Evolutionary conservation across 2,888 invertebrate species (phyloP).

Genomic region (Tholera decimalis): DNA sequence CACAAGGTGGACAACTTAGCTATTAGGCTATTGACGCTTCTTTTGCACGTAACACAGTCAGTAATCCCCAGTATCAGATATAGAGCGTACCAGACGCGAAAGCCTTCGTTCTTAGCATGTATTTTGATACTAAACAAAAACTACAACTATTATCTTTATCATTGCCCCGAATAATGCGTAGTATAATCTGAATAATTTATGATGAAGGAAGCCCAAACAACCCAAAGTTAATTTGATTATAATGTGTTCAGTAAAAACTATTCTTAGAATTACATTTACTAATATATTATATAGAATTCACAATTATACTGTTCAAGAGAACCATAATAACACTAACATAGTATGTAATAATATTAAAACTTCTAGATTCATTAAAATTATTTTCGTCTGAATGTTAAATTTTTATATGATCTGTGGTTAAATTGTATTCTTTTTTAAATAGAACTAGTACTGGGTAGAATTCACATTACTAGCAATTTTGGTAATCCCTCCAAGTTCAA

Average conservation of each 20-base stretch:
- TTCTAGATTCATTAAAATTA: background rate
- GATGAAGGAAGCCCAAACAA: slow-evolving; percentile 7
- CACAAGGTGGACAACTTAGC: too few relatives aligned
- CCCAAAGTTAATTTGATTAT: slow-evolving; percentile 32
- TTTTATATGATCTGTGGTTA: too few relatives aligned
- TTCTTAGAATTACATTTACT: slow-evolving; percentile 20
- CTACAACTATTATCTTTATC: slow-evolving; percentile 18
- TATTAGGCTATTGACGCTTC: too few relatives aligned
- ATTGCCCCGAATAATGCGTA: slow-evolving; percentile 9
- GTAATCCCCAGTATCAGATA: too few relatives aligned
- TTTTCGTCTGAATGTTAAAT: background rate
- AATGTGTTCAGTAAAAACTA: slow-evolving; percentile 26
- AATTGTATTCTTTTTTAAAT: too few relatives aligned
- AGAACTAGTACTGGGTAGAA: too few relatives aligned
- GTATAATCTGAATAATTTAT: slow-evolving; percentile 13
- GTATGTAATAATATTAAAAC: background rate
- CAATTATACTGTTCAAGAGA: background rate
- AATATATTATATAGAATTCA: background rate
- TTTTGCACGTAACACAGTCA: too few relatives aligned
- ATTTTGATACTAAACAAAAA: background rate
- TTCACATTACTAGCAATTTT: too few relatives aligned
- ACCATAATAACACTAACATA: background rate
- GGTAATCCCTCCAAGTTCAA: too few relatives aligned
- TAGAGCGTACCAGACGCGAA: background rate
- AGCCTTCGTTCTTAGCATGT: background rate